phyloP scores from a whole-genome alignment of 2,888 invertebrate species.

The Dryococelus australis region DNA sequence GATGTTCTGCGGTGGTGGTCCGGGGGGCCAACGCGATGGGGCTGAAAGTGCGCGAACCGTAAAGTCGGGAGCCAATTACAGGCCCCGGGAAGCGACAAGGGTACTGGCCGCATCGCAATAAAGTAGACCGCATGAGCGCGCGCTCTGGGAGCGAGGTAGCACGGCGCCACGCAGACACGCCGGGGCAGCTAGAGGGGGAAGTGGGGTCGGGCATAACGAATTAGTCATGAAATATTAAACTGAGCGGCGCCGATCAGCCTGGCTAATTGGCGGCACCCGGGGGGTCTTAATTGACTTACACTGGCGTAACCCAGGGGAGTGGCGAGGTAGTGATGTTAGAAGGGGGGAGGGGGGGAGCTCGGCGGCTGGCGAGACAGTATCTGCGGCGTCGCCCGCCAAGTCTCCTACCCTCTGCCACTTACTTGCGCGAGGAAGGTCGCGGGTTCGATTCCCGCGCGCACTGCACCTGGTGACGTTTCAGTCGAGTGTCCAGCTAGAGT shows the following conservation, averaged over 20 bases:
- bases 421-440: too few species aligned
- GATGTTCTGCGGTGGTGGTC: too few species aligned
- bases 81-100: background rate
- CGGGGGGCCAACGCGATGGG: too few species aligned
- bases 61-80: background rate
- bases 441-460: too few species aligned
- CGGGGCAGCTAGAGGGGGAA: background rate
- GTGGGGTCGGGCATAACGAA: background rate
- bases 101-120: background rate
- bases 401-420: too few species aligned
- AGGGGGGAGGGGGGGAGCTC: background rate
- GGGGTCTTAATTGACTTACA: background rate
- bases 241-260: background rate
- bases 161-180: background rate
- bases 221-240: conserved; percentile 16
- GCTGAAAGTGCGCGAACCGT: background rate
- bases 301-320: background rate
- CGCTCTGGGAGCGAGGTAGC: background rate
- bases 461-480: too few species aligned
- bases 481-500: too few species aligned
- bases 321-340: background rate
- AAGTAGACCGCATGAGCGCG: background rate
- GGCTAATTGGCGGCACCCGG: background rate
- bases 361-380: too few species aligned
- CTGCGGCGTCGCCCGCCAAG: too few species aligned